Percentiles rank a stretch among this genome's conserved stretches.
Evolutionary conservation across 92 coral and sea anemone genomes (phyloP).

Genomic region (Porites cylindrica): DNA sequence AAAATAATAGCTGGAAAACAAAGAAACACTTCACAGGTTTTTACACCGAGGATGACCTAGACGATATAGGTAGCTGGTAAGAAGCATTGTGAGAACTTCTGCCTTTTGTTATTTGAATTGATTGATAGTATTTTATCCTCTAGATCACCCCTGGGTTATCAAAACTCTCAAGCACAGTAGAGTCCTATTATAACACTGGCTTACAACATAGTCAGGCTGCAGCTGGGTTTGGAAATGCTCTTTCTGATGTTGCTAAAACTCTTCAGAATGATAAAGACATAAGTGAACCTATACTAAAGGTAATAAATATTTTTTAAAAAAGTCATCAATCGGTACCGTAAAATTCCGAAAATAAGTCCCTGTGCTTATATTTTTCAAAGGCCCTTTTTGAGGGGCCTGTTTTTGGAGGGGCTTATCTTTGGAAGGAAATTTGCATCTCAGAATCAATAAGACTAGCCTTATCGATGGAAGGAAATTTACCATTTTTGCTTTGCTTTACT

Average conservation of each 20-base stretch:
- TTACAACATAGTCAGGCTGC: slow-evolving; percentile 80
- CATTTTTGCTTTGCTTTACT: no score
- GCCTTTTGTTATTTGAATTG: background rate
- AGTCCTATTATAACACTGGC: slow-evolving; percentile 85
- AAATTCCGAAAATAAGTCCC: no score
- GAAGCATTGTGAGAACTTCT: background rate
- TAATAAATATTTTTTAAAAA: slow-evolving; percentile 6
- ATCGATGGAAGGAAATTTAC: no score
- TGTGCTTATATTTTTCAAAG: no score
- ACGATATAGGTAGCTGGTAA: no score
- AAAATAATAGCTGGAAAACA: no score
- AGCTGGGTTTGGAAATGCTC: slow-evolving; percentile 74
- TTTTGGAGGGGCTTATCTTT: no score
- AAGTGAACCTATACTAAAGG: slow-evolving; percentile 91
- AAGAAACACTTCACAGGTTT: no score
- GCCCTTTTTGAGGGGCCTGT: no score
- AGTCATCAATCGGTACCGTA: background rate
- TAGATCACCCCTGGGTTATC: slow-evolving; percentile 83
- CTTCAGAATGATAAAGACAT: slow-evolving; percentile 89
- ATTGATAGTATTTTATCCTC: background rate
- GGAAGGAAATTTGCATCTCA: no score
- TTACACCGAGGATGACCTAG: no score
- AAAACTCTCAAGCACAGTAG: slow-evolving; percentile 78
- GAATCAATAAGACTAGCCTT: no score
- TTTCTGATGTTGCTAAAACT: slow-evolving; percentile 83